Base-by-base conservation (phyloP, 2,113 vertebrate species). In the Rhombomys opimus region DNA sequence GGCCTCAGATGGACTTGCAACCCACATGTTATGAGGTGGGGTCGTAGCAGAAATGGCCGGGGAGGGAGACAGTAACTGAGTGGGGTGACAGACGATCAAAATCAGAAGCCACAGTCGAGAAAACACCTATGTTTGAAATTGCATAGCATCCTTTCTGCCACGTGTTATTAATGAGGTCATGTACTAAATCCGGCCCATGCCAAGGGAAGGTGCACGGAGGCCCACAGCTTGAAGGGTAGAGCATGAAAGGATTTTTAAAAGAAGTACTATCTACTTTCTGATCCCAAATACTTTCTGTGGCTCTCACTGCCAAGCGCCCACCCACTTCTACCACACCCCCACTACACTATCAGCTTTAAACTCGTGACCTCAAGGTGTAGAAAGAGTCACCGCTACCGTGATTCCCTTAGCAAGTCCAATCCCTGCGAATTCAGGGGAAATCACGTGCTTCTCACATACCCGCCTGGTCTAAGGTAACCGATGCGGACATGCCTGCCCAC, bases 251-350 rank as follows among this genome's bases (percentile, higher is more conserved):
- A 61, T 41, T 67, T 82, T 90, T 80, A 38, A 76, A 38, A 80
- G 2, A 25, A 59, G 1, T 1, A 2, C 1, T 77, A 25, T 85
- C 25, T 1, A 65, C 27, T 77, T 52, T 92, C 73, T 91, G 54
- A 35, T 41, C 88, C 10, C 59, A 81, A 65, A 17, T 91, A 67
- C 25, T 82, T 93, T 67, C 68, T 35, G 76, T 91, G 72, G 14
- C 1, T 87, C 30, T 50, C 27, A 65, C 3, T 22, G n/a, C 7
- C 35, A 87, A 81, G 91, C 76, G 17, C 32, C 23, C 4, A 13
- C 25, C 20, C 46, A 72, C 5, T n/a, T n/a, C 27, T 78, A 4
- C 10, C 65, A 5, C 0, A 12, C 1, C 10, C 38, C 6, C 32
- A 35, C 89, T 63, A 63, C 1, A 81, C 11, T 78, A 41, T 87